phyloP scores from a whole-genome alignment of 1,140 invertebrate genomes.

The Cyrtorhinus lividipennis region DNA sequence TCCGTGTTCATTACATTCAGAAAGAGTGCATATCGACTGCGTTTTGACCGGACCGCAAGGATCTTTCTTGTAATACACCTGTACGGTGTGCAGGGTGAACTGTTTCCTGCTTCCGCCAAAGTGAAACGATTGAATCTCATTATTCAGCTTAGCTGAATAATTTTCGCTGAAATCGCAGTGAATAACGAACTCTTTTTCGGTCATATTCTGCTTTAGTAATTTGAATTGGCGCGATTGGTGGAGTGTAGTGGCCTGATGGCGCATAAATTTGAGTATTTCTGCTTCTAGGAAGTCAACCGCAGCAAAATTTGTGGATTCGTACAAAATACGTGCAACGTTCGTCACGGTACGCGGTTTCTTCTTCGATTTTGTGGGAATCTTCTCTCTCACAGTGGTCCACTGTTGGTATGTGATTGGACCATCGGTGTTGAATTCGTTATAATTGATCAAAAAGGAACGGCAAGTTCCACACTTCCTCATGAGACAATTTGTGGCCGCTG shows the following conservation, averaged over 20 bases:
- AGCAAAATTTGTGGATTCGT: background rate
- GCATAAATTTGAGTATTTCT: background rate
- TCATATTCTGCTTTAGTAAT: background rate
- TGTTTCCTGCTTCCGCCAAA: conserved; percentile 27
- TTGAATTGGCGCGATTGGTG: background rate
- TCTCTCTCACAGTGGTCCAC: background rate
- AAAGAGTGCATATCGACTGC: conserved; percentile 28
- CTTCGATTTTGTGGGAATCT: background rate
- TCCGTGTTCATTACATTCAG: conserved; percentile 28
- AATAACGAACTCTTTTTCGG: conserved; percentile 23
- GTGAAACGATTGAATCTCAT: conserved; percentile 28
- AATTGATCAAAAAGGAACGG: background rate
- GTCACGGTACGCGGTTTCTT: background rate
- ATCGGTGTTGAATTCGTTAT: background rate
- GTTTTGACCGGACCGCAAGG: conserved; percentile 12
- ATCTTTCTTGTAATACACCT: conserved; percentile 22
- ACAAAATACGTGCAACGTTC: background rate
- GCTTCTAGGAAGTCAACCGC: background rate
- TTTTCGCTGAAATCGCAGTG: conserved; percentile 30
- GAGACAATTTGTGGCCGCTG: background rate
- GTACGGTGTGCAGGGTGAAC: conserved; percentile 29
- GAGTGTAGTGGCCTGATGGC: background rate
- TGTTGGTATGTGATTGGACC: background rate
- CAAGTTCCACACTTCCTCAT: background rate
- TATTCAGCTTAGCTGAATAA: conserved; percentile 27